phyloP scores from a whole-genome alignment of 2,113 vertebrate species.

The Mormoops blainvillei region DNA sequence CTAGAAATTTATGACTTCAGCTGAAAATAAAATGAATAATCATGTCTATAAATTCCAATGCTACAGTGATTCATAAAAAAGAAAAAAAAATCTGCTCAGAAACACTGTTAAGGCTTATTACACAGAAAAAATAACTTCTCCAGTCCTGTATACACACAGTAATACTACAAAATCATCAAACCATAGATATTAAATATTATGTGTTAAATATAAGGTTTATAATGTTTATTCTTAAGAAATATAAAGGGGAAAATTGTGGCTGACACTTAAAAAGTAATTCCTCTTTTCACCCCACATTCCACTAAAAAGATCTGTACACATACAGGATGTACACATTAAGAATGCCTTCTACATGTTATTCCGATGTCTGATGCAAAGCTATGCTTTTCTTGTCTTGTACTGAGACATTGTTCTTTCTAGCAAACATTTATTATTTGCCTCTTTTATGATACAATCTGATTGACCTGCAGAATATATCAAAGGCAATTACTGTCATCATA shows the following conservation, averaged over 20 bases:
- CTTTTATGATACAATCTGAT: conserved; percentile 67
- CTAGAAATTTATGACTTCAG: conserved; percentile 18
- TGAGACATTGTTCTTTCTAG: conserved; percentile 39
- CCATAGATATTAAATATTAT: not conserved
- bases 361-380: not conserved
- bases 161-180: not conserved
- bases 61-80: not conserved
- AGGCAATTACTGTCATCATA: conserved; percentile 65
- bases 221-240: not conserved
- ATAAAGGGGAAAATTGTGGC: not conserved
- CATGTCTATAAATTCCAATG: conserved; percentile 31
- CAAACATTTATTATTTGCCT: conserved; percentile 59
- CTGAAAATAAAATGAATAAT: not conserved
- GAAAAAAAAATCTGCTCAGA: conserved; percentile 2
- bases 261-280: conserved; percentile 6
- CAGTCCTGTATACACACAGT: not conserved
- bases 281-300: not conserved
- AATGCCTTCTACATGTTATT: conserved; percentile 37
- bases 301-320: conserved; percentile 22
- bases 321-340: not conserved
- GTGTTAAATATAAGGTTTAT: not conserved
- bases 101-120: not conserved
- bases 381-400: conserved; percentile 31
- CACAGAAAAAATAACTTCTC: conserved; percentile 4
- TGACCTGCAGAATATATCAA: conserved; percentile 71